Evolutionary conservation across 2,113 vertebrate genomes (phyloP), one percentile per base, ranked within the genome.

Genomic region (Marmota monax): DNA sequence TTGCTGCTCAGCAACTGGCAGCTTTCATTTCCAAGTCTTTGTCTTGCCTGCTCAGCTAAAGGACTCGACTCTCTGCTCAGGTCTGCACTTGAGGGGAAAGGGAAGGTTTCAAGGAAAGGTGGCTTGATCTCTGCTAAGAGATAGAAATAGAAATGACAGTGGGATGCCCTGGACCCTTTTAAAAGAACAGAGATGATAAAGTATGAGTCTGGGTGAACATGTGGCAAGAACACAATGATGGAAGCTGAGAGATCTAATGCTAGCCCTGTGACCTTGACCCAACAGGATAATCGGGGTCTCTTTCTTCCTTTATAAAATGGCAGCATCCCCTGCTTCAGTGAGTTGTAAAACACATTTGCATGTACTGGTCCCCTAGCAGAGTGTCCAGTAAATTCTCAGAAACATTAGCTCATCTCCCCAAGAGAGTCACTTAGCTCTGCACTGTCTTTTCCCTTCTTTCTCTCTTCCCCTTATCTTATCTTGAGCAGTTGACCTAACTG

Each of bases 121-220:
- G 51, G 48, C 16, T 73, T 95, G 65, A 56, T 73, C 79, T 77
- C 53, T 84, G 11, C 34, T 65, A 63, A 51, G 65, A 97, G 42
- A 34, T 1, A 76, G 12, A 88, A 5, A 39, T 17, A 67, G 20
- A 82, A 78, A 76, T 74, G 23, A 96, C 61, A 53, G 4, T 34
- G 74, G 11, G 16, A 80, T 37, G 32, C 7, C 72, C 17, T 72
- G 45, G 42, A 10, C 20, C 20, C 56, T 58, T 58, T 58, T 58
- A 23, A 58, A 92, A 67, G 4, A 63, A 79, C 3, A 61, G 82
- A 56, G 7, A 20, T 45, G 34, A 23, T 32, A 37, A 96, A 74
- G 69, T 11, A 8, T 5, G 6, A 84, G 29, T 48, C 12, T 76
- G 18, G 20, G 12, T 37, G 8, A 18, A 69, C 61, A 56, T 56